Percentiles rank a stretch among this genome's conserved stretches.
Evolutionary conservation across 2,113 vertebrate species (phyloP).

Genomic region (Elanoides forficatus): DNA sequence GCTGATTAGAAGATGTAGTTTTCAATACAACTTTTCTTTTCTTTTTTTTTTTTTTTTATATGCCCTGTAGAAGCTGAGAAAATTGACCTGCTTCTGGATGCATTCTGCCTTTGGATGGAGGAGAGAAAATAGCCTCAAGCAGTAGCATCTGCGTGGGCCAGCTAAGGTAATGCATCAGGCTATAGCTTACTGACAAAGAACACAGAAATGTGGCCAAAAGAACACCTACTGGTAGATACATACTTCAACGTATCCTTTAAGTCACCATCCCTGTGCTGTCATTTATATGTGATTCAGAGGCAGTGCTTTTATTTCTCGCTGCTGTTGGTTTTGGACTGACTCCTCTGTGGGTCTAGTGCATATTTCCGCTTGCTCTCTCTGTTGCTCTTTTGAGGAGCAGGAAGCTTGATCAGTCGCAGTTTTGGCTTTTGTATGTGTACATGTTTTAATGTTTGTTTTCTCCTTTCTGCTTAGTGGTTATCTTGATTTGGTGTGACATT

Average conservation of each 20-base stretch:
- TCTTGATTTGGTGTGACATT: neutral
- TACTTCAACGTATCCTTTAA: neutral
- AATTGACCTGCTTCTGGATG: constrained; percentile 19
- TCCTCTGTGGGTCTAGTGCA: neutral
- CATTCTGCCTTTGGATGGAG: neutral
- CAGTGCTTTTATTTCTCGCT: neutral
- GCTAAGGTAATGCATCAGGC: constrained; percentile 52
- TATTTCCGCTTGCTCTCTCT: neutral
- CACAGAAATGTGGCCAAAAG: neutral
- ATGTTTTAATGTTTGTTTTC: neutral
- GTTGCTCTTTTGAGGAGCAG: neutral
- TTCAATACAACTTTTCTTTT: neutral
- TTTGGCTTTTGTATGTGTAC: neutral
- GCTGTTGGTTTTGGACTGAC: neutral
- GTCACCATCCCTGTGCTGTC: neutral
- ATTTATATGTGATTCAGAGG: neutral
- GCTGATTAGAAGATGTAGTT: constrained; percentile 43
- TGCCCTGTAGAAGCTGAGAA: neutral
- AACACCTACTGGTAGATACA: neutral
- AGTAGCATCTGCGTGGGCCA: constrained; percentile 18
- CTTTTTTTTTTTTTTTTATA: neutral
- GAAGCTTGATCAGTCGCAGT: neutral
- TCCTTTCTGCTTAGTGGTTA: neutral
- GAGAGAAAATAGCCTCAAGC: constrained; percentile 12
- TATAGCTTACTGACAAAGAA: neutral